Conservation (phyloP, 2,113 vertebrate species). For the Seriola rivoliana region DNA sequence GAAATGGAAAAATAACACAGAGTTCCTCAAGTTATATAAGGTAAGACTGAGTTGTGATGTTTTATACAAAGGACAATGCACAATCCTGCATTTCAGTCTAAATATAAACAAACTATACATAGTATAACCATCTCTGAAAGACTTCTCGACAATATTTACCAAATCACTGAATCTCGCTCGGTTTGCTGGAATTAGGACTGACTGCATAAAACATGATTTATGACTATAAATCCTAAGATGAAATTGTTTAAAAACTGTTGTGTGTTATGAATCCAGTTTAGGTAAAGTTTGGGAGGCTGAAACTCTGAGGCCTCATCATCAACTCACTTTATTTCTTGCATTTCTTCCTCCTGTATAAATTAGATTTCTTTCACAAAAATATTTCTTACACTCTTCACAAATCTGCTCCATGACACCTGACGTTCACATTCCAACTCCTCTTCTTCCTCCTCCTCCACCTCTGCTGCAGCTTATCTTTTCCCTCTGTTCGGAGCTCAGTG, state of each 20-base stretch:
- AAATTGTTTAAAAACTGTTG: constrained; percentile 11
- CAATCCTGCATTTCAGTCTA: constrained; percentile 41
- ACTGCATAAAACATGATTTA: constrained; percentile 7
- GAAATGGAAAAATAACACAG: constrained; percentile 53
- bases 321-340: neutral
- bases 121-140: constrained; percentile 31
- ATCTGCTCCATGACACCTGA: constrained; percentile 16
- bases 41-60: constrained; percentile 24
- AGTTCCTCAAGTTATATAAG: constrained; percentile 11
- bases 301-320: neutral
- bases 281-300: neutral
- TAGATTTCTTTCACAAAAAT: constrained; percentile 16
- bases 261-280: constrained; percentile 26
- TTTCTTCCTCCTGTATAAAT: constrained; percentile 16
- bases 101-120: constrained; percentile 63
- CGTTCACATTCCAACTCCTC: constrained; percentile 70
- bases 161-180: neutral
- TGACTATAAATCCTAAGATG: neutral
- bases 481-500: constrained; percentile 40
- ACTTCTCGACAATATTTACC: constrained; percentile 20
- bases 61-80: constrained; percentile 38
- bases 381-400: constrained; percentile 4
- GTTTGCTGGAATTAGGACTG: neutral
- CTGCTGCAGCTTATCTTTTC: constrained; percentile 36
- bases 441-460: constrained; percentile 31